These are phyloP conservation scores for Beris morrisii DNA, from an alignment of 2,888 invertebrate species.

Conservation along the genomic window DNA sequence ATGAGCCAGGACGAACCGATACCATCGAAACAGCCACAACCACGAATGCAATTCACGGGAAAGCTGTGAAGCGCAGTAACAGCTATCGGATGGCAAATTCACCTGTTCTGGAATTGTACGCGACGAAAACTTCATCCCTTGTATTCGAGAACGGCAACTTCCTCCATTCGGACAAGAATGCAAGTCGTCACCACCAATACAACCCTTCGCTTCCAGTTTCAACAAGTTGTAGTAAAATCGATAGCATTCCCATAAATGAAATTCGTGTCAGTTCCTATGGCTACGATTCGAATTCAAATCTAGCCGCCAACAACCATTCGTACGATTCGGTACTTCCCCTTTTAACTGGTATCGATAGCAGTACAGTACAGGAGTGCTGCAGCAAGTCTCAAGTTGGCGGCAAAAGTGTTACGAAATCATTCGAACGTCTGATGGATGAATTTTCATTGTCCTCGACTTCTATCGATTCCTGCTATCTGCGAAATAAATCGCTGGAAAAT, in stretches of 20 bases:
- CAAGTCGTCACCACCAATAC: too few species aligned
- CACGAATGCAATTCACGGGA: constrained; percentile 33
- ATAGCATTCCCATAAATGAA: constrained; percentile 18
- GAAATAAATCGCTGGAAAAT: constrained; percentile 55
- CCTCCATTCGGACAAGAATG: not conserved
- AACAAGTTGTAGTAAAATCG: constrained; percentile 28
- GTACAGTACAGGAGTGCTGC: not conserved
- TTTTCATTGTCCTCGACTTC: constrained; percentile 53
- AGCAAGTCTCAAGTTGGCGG: not conserved
- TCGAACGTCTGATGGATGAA: constrained; percentile 55
- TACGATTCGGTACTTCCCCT: too few species aligned
- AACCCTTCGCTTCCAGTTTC: constrained; percentile 2
- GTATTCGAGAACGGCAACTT: not conserved
- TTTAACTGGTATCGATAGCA: too few species aligned
- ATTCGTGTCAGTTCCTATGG: not conserved
- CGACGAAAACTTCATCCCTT: not conserved
- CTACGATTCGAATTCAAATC: not conserved
- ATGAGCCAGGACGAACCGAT: constrained; percentile 8
- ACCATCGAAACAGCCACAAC: constrained; percentile 28
- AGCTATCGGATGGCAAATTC: constrained; percentile 80
- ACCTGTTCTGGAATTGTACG: constrained; percentile 15
- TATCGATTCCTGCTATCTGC: constrained; percentile 52
- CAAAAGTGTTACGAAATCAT: constrained; percentile 63
- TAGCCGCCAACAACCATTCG: not conserved
- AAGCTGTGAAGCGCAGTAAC: constrained; percentile 75